Base-by-base conservation (phyloP, 2,113 vertebrate species). In the Caloenas nicobarica region DNA sequence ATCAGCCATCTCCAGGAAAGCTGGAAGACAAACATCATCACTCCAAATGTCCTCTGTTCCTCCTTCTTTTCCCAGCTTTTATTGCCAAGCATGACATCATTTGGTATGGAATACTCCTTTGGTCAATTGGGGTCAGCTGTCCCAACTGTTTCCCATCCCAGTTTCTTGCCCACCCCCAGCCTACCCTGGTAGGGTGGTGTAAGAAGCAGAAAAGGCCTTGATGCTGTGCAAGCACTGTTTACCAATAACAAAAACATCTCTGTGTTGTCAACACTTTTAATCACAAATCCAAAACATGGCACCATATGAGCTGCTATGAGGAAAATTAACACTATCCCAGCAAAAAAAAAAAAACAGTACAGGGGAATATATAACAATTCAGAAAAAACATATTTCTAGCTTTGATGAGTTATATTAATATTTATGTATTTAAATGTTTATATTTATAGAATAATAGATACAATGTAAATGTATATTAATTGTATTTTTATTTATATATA, bases 81-180 rank as follows among this genome's bases (percentile, higher is more conserved):
- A 19, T 19, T 46, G 44, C 44, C 18, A 18, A 46, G 44, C 44
- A 19, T 46, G 44, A 19, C 44, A 46, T 46, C 44, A 19, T 46
- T 46, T 46, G 17, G 17, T 46, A 46, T 46, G 44, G 44, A 46
- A 46, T 46, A 46, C 19, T 8, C 44, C 44, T 46, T 46, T 19
- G 44, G 44, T 46, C 44, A 19, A 5, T 0, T 53, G 33, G 19
- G 11, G 10, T 42, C 48, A 70, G 4, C 50, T 70, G 14, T 40
- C 33, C 50, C 3, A 0, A 8, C 42, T 48, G 3, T 31, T 11
- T 36, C n/a, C 11, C 29, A 26, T 73, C 38, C 25, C n/a, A 29
- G 0, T 8, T 24, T 1, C 33, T 33, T 69, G 10, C 22, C 15
- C 29, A 42, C 4, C 7, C 13, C 9, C 51, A 62, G 18, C 7